Percentiles rank a stretch among this genome's conserved stretches.
phyloP scores from a whole-genome alignment of 2,797 vertebrate species.

The Allobates femoralis region DNA sequence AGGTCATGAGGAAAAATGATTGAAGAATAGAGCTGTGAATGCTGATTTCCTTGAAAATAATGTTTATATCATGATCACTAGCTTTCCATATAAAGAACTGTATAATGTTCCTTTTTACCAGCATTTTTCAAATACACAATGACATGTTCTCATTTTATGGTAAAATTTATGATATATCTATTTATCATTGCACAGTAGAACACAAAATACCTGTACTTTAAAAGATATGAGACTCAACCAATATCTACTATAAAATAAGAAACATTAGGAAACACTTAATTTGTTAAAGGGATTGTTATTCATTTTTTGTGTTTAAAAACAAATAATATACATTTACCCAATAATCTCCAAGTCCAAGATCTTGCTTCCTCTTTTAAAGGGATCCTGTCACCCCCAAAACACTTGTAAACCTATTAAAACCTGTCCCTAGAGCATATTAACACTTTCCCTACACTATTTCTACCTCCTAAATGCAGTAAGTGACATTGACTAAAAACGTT shows the following conservation, averaged over 20 bases:
- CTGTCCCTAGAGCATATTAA: too few species aligned
- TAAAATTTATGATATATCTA: neutral
- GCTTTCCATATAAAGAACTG: neutral
- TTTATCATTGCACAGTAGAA: neutral
- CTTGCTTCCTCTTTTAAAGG: too few species aligned
- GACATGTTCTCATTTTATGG: neutral
- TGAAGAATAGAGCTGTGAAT: neutral
- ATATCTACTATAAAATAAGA: too few species aligned
- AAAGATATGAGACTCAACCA: neutral
- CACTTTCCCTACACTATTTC: too few species aligned
- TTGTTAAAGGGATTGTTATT: neutral
- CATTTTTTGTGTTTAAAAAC: too few species aligned
- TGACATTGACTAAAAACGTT: too few species aligned
- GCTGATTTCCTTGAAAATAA: neutral
- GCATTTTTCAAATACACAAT: neutral
- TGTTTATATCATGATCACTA: neutral
- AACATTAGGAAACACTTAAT: too few species aligned
- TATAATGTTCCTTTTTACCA: neutral
- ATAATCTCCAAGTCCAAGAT: too few species aligned
- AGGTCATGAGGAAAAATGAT: slow-evolving; percentile 25
- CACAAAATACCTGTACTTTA: neutral
- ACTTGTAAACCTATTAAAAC: too few species aligned
- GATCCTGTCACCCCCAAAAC: too few species aligned
- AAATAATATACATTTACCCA: too few species aligned
- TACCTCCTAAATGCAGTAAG: too few species aligned